These are phyloP conservation scores for Danio albolineatus DNA, from an alignment of 2,797 vertebrate genomes.

Conservation along the genomic window DNA sequence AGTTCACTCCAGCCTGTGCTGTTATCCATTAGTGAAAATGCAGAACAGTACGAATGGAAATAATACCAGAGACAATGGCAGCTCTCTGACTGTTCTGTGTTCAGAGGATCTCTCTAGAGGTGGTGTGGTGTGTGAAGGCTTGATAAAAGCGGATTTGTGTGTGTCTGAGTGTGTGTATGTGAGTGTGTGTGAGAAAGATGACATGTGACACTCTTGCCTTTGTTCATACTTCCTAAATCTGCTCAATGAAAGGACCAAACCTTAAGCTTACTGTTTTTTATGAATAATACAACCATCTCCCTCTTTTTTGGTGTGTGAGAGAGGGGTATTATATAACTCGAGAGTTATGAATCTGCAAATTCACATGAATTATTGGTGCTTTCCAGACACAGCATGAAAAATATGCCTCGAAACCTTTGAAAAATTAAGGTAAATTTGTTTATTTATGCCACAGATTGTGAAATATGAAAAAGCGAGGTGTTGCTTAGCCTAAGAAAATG, in stretches of 20 bases:
- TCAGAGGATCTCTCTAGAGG: not conserved
- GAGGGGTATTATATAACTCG: not conserved
- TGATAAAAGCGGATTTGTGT: slow-evolving; percentile 1
- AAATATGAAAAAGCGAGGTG: not conserved
- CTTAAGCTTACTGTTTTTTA: slow-evolving; percentile 30
- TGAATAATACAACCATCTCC: slow-evolving; percentile 31
- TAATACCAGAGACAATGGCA: slow-evolving; percentile 1
- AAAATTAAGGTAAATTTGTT: not conserved
- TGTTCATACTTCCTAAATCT: slow-evolving; percentile 15
- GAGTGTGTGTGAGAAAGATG: not conserved
- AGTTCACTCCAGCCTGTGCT: not conserved
- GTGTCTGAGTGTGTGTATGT: not conserved
- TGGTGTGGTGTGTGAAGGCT: not conserved
- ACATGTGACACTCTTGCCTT: not conserved
- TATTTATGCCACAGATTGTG: not conserved
- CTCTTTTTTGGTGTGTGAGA: not conserved
- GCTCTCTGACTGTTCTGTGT: not conserved
- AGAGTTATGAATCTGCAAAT: slow-evolving; percentile 10
- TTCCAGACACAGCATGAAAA: not conserved
- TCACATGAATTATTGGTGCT: not conserved
- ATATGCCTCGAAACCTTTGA: not conserved
- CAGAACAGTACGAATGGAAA: not conserved
- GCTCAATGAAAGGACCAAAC: slow-evolving; percentile 1
- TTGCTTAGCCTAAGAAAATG: not conserved
- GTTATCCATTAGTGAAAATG: slow-evolving; percentile 8